Evolutionary conservation across 2,797 vertebrate genomes (phyloP).

Genomic region (Spheniscus humboldti): DNA sequence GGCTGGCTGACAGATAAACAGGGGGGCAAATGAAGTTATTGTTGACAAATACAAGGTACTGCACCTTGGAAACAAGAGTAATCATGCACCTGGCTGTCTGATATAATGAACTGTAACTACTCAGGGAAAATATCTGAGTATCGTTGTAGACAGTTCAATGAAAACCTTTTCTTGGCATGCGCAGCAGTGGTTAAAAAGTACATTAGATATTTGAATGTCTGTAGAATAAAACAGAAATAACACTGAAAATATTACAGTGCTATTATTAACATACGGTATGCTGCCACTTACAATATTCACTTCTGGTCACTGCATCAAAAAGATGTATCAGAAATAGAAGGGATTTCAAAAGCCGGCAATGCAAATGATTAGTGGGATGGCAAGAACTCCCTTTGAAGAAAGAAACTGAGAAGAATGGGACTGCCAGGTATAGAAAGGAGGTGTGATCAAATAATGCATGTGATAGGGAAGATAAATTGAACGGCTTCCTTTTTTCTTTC

Average conservation of each 20-base stretch:
- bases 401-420: not conserved
- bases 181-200: not conserved
- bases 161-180: not conserved
- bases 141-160: not conserved
- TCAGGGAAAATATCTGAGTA: not conserved
- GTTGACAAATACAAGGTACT: constrained; percentile 24
- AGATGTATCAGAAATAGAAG: not conserved
- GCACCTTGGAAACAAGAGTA: constrained; percentile 17
- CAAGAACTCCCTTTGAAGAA: not conserved
- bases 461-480: not conserved
- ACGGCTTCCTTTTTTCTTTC: not conserved
- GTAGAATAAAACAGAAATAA: not conserved
- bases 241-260: not conserved
- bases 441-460: not conserved
- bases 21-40: constrained; percentile 17
- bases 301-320: constrained; percentile 6
- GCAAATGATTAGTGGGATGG: not conserved
- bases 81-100: not conserved
- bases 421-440: not conserved
- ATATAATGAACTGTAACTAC: constrained; percentile 1
- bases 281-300: not conserved
- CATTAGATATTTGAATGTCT: not conserved
- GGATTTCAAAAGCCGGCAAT: not conserved
- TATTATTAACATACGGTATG: not conserved
- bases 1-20: constrained; percentile 2